Percentiles rank a stretch among this genome's conserved stretches.
Evolutionary conservation across 1,140 invertebrate species (phyloP).

Genomic region (Bombyx mandarina): DNA sequence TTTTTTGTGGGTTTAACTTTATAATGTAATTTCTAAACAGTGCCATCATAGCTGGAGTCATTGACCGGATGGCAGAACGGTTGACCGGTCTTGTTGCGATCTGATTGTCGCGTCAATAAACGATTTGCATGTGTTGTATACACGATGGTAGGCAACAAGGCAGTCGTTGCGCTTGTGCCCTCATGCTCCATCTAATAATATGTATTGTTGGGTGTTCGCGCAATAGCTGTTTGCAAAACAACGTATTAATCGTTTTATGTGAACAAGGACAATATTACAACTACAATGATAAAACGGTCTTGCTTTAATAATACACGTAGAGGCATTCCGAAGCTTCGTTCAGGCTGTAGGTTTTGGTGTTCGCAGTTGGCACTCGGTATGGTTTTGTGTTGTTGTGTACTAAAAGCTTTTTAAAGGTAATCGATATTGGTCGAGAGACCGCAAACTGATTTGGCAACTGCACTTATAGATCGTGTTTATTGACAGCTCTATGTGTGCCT

Average conservation of each 20-base stretch:
- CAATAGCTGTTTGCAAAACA: no score
- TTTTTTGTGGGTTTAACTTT: no score
- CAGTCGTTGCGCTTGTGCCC: slow-evolving; percentile 34
- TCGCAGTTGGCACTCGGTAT: not conserved
- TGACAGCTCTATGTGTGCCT: no score
- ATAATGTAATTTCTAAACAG: slow-evolving; percentile 7
- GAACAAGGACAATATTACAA: no score
- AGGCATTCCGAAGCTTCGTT: no score
- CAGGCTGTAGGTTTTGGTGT: not conserved
- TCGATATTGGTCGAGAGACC: slow-evolving; percentile 1
- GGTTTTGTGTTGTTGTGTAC: not conserved
- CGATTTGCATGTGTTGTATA: slow-evolving; percentile 55
- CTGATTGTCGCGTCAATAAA: slow-evolving; percentile 60
- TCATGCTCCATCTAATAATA: slow-evolving; percentile 26
- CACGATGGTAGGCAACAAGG: not conserved
- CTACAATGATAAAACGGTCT: no score
- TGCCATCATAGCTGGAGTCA: slow-evolving; percentile 30
- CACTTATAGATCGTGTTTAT: not conserved
- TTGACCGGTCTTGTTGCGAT: slow-evolving; percentile 56
- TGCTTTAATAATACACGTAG: no score
- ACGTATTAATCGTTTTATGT: no score
- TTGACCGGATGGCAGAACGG: slow-evolving; percentile 42
- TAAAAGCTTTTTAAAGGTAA: not conserved
- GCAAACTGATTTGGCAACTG: not conserved
- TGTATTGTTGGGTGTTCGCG: not conserved